These are phyloP conservation scores for Turritopsis dohrnii DNA, from an alignment of 30 jellyfish, hydroid and myxozoan genomes.

Conservation along the genomic window DNA sequence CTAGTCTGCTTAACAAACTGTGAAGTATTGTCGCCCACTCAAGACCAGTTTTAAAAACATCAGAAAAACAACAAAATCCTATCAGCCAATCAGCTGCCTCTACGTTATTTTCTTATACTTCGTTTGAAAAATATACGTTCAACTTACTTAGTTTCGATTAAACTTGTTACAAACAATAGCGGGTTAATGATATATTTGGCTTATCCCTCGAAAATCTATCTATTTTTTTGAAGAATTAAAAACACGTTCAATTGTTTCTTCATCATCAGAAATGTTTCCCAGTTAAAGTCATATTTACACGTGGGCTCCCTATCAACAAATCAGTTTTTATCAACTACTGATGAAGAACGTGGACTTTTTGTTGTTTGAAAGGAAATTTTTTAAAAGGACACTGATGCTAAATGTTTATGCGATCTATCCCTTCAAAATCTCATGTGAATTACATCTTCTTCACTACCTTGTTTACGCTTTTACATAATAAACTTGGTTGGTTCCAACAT, in stretches of 20 bases:
- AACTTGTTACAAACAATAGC: background rate
- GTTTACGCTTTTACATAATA: too few species aligned
- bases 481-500: too few species aligned
- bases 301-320: too few species aligned
- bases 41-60: background rate
- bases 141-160: background rate
- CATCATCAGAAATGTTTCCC: background rate
- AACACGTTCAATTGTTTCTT: background rate
- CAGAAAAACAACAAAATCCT: background rate
- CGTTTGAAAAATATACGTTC: background rate
- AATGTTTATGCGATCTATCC: too few species aligned
- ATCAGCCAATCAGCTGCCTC: background rate
- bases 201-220: background rate
- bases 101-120: background rate
- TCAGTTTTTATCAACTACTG: too few species aligned
- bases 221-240: background rate
- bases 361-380: too few species aligned
- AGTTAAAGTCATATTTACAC: background rate
- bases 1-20: background rate
- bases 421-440: too few species aligned
- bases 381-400: too few species aligned
- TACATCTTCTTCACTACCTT: too few species aligned
- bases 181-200: background rate
- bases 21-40: background rate
- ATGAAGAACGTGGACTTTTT: too few species aligned